phyloP scores from a whole-genome alignment of 2,113 vertebrate genomes.

The Trematocara stigmaticum region DNA sequence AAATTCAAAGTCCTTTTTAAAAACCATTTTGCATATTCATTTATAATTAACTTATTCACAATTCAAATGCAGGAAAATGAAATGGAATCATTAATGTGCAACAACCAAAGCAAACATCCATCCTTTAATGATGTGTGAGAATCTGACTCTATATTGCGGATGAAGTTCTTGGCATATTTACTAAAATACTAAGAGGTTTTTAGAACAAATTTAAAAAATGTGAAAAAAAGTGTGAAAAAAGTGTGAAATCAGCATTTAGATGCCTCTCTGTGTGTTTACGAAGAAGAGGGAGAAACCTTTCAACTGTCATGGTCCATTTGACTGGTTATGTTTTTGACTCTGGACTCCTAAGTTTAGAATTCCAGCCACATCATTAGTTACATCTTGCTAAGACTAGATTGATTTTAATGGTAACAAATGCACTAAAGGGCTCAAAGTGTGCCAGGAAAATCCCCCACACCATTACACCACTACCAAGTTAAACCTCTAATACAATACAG shows the following conservation, averaged over 20 bases:
- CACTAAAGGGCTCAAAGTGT: not conserved
- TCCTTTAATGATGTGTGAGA: not conserved
- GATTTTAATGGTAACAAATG: not conserved
- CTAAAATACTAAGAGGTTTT: not conserved
- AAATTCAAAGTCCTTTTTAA: not conserved
- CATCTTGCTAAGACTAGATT: not conserved
- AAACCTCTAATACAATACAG: not conserved
- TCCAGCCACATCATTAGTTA: not conserved
- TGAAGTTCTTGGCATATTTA: not conserved
- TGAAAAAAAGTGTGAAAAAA: not conserved
- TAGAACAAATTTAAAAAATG: not conserved
- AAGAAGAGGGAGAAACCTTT: not conserved
- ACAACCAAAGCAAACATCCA: not conserved
- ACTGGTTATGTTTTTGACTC: not conserved
- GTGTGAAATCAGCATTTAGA: not conserved
- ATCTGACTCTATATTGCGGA: not conserved
- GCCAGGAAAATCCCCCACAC: not conserved
- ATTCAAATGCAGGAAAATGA: not conserved
- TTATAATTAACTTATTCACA: not conserved
- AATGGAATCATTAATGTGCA: not conserved
- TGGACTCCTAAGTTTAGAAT: not conserved
- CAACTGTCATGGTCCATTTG: not conserved
- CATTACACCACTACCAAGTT: not conserved
- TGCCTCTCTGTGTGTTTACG: not conserved
- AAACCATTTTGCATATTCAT: not conserved